Evolutionary conservation across 2,888 invertebrate genomes (phyloP), one percentile per base, ranked within the genome.

Genomic region (Papilio protenor): DNA sequence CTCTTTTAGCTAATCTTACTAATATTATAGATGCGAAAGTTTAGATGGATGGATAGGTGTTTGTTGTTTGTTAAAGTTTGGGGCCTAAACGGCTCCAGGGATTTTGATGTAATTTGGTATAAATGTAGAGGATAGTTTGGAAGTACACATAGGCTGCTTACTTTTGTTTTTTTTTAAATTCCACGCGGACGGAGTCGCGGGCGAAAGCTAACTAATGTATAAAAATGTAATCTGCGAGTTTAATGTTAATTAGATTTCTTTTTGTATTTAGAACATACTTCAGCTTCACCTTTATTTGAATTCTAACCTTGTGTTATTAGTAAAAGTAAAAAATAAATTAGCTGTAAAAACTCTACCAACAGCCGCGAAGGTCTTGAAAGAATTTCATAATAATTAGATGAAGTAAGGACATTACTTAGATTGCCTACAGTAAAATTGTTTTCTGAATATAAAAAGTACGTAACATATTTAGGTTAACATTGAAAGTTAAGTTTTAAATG

Each of bases 391-490:
- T 45, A 69, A 69, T 69, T 69, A 45, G 66, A 21, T 45, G 5
- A 45, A 40, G 45, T 69, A 45, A 69, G 21, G 66, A 69, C 66
- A 69, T 21, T 69, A 45, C 21, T 45, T 45, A 69, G 10, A 66
- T 66, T 66, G n/a, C n/a, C n/a, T 66, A 66, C n/a, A 66, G 6
- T 69, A 45, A 69, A 69, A 69, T 45, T 45, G 18, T 69, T 40
- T n/a, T 66, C 40, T 66, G n/a, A n/a, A 40, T 21, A 11, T n/a
- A 45, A 18, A 8, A 40, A 40, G 40, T 40, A 33, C 4, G 6
- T 33, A 45, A 45, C 33, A 2, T 45, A 45, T 66, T 40, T 21
- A 40, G n/a, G 66, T 66, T 66, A 27, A 45, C 66, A 11, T 66
- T 66, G 45, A 66, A 66, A n/a, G 33, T 64, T 40, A 40, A n/a